Evolutionary conservation across 2,797 vertebrate species (phyloP).

Genomic region (Sebastes taczanowskii): DNA sequence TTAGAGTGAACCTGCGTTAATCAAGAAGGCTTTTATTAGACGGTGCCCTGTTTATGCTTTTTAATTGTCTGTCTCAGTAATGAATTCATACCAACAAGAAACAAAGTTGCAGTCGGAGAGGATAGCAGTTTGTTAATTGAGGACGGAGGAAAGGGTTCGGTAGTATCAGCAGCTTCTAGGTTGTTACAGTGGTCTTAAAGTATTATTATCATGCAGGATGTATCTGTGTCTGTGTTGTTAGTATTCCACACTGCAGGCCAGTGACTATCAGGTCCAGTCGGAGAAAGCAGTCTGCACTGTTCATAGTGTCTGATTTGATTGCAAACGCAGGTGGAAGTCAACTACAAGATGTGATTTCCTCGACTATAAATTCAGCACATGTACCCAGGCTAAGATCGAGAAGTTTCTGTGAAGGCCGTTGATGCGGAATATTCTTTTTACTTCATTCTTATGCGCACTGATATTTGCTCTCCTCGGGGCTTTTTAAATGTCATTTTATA

Average conservation of each 20-base stretch:
- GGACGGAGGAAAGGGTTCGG: constrained; percentile 7
- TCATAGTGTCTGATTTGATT: constrained; percentile 34
- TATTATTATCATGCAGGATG: not conserved
- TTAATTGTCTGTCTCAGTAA: constrained; percentile 51
- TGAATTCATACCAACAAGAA: constrained; percentile 41
- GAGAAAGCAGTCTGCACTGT: not conserved
- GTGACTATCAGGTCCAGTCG: not conserved
- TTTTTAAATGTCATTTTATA: not conserved
- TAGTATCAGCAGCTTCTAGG: not conserved
- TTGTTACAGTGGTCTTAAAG: not conserved
- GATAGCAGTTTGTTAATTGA: constrained; percentile 22
- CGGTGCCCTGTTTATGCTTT: constrained; percentile 38
- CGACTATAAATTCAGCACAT: constrained; percentile 1
- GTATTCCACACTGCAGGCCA: constrained; percentile 8
- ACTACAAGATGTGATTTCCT: constrained; percentile 12
- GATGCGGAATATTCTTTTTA: not conserved
- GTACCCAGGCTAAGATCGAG: not conserved
- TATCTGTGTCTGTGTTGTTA: not conserved
- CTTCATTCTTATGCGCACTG: not conserved
- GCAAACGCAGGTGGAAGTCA: constrained; percentile 1
- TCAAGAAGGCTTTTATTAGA: constrained; percentile 31
- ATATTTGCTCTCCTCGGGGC: not conserved
- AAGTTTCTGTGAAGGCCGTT: not conserved
- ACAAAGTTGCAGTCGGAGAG: constrained; percentile 6
- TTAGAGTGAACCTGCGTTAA: constrained; percentile 35